Evolutionary conservation across 2,113 vertebrate genomes (phyloP).

Genomic region (Nansenia antarctica): DNA sequence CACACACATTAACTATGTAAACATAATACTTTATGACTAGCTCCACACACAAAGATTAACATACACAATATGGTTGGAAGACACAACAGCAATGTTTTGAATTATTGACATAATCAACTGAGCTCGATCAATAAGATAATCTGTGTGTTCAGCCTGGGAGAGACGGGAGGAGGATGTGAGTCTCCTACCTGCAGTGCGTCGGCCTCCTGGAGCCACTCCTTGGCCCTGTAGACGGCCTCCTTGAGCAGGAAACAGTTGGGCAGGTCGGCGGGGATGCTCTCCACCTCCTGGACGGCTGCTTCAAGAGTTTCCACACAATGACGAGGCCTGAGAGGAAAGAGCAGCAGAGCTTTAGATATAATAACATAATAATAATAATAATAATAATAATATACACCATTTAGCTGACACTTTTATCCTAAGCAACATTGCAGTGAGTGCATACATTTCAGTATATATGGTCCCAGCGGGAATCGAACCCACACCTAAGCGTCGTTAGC

Average conservation of each 20-base stretch:
- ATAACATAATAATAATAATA: no score
- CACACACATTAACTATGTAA: constrained; percentile 5
- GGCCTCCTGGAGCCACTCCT: constrained; percentile 90
- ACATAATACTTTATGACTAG: not conserved
- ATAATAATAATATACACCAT: no score
- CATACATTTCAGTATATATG: no score
- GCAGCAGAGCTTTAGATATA: not conserved
- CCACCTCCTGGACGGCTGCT: constrained; percentile 83
- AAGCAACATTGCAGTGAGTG: no score
- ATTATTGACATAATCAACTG: no score
- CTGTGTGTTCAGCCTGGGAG: no score
- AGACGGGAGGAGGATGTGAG: not conserved
- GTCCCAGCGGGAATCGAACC: no score
- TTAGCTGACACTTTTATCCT: no score
- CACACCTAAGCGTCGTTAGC: no score
- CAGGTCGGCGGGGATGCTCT: constrained; percentile 90
- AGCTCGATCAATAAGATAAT: no score
- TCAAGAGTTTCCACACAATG: constrained; percentile 82
- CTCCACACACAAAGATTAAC: not conserved
- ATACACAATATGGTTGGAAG: no score
- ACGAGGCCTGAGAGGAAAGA: constrained; percentile 74
- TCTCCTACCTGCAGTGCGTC: constrained; percentile 86
- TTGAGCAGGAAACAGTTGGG: constrained; percentile 85
- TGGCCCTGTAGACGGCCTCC: constrained; percentile 84
- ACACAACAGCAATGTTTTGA: no score